Base-by-base conservation (phyloP, 2,113 vertebrate species). In the Taurulus bubalis region DNA sequence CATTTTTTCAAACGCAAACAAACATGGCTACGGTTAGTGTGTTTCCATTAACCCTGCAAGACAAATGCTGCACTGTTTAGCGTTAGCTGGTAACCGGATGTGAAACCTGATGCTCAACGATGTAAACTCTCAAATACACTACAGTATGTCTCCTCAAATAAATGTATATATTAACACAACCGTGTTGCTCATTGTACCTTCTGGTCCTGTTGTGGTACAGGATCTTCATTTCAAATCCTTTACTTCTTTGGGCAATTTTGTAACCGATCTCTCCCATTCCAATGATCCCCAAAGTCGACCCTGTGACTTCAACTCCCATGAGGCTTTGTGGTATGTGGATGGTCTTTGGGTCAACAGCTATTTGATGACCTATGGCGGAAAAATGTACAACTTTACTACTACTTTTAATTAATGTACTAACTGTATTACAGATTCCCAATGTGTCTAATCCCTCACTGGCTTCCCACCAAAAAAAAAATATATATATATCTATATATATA, bases 211-310 rank as follows among this genome's bases (percentile, higher is more conserved):
- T 90, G 71, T 89, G 79, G 77, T 91, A 90, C 38, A 89, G 45
- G 36, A 90, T 76, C 70, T 72, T 89, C 87, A 91, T 90, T 34
- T 90, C 66, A 62, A 91, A 91, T 45, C 91, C 90, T 73, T 79
- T 80, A 71, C 85, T 70, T 65, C 91, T 88, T 45, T 80, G 66
- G 15, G 90, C 89, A 0, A 91, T 80, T 83, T 40, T 89, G 64
- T 77, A 81, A 24, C 91, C 91, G 0, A 91, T 72, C 2, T 76
- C 26, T 83, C 90, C 91, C 87, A 90, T 88, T 62, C 91, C 89
- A 6, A 91, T 67, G 14, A 92, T 88, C 9, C 91, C 89, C 24
- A 90, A 24, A n/a, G 89, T 90, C 1, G 91, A 85, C 2, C 87
- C 87, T 0, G 90, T 79, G 64, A 91, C 91, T 66, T 92, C 84